These are phyloP conservation scores for Notodonta ziczac DNA, from an alignment of 2,888 invertebrate genomes.

Conservation along the genomic window DNA sequence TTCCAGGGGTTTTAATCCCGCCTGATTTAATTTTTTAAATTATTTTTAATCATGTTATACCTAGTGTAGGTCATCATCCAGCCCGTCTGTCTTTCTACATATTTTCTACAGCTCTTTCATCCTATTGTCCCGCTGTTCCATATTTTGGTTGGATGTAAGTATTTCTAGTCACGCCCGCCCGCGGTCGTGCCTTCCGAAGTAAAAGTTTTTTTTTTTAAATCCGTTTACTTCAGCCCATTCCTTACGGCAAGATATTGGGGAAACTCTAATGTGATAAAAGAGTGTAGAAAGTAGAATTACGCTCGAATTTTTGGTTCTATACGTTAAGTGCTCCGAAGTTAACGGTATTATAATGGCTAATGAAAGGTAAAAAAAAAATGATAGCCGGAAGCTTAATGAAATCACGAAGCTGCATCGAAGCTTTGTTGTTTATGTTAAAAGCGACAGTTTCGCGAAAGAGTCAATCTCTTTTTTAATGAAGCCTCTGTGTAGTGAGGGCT, in stretches of 20 bases:
- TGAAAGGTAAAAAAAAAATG: too few relatives aligned
- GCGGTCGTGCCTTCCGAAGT: not conserved
- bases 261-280: not conserved
- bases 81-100: too few relatives aligned
- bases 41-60: too few relatives aligned
- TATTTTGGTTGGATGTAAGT: not conserved
- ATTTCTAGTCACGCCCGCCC: not conserved
- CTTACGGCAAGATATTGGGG: not conserved
- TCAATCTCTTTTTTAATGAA: conserved; percentile 38
- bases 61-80: too few relatives aligned
- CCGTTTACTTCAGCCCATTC: not conserved
- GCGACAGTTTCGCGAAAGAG: conserved; percentile 15
- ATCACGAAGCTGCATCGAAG: conserved; percentile 4
- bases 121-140: too few relatives aligned
- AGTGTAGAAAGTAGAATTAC: not conserved
- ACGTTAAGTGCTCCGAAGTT: too few relatives aligned
- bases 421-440: conserved; percentile 15
- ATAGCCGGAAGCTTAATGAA: not conserved
- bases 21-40: too few relatives aligned
- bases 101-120: too few relatives aligned
- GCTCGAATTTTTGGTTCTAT: too few relatives aligned
- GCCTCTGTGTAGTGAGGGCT: conserved; percentile 38
- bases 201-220: not conserved
- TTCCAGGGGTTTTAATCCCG: too few relatives aligned
- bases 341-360: too few relatives aligned